Percentiles rank a stretch among this genome's conserved stretches.
Conservation (phyloP, 1,140 invertebrate genomes). For the Drosophila kepulauana region DNA sequence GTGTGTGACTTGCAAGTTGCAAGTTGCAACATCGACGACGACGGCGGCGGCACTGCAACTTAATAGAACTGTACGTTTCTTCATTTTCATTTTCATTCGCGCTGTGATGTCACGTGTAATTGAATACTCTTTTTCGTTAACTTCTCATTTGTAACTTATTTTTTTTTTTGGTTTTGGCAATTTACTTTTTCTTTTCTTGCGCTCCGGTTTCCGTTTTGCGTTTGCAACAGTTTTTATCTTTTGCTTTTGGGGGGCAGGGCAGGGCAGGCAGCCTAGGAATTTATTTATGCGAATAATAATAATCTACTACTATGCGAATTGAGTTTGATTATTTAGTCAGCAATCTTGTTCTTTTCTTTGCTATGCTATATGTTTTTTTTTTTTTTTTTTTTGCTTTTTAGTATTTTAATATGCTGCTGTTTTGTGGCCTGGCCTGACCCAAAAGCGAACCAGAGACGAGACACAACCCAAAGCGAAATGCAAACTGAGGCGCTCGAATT, state of each 20-base stretch:
- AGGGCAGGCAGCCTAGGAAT: constrained; percentile 46
- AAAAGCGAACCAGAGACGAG: constrained; percentile 82
- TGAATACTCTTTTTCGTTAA: constrained; percentile 20
- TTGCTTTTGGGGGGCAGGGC: background rate
- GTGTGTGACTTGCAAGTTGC: constrained; percentile 23
- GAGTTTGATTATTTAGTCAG: constrained; percentile 33
- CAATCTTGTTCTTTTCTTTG: constrained; percentile 43
- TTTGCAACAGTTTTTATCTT: constrained; percentile 21
- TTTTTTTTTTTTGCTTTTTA: constrained; percentile 48
- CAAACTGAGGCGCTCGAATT: constrained; percentile 73
- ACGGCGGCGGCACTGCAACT: constrained; percentile 23
- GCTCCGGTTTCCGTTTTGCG: constrained; percentile 7
- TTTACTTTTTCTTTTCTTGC: constrained; percentile 28
- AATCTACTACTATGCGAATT: constrained; percentile 30
- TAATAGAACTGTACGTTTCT: constrained; percentile 26
- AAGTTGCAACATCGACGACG: background rate
- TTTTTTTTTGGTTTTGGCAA: constrained; percentile 22
- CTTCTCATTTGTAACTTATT: background rate
- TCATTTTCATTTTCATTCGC: constrained; percentile 1
- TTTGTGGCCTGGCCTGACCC: constrained; percentile 66
- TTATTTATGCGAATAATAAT: constrained; percentile 7
- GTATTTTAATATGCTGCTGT: constrained; percentile 42
- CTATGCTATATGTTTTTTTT: constrained; percentile 39
- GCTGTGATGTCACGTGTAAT: constrained; percentile 38
- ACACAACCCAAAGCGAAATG: constrained; percentile 84